Base-by-base conservation (phyloP, 2,888 invertebrate species). In the Pheosia gnoma region DNA sequence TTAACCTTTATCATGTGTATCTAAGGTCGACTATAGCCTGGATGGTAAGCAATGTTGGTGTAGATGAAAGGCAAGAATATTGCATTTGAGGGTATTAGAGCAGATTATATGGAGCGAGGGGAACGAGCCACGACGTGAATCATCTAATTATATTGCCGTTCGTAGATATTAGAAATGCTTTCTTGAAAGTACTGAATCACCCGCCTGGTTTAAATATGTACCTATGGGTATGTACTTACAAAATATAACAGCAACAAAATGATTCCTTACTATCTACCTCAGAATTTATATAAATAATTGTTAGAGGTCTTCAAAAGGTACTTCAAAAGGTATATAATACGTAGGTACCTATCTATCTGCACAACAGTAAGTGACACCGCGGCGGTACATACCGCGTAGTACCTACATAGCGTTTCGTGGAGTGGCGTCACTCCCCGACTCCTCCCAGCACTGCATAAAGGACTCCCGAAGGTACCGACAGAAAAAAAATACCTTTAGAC, bases 121-220 rank as follows among this genome's bases (percentile, higher is more conserved):
- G 71, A 61, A 67, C 67, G 61, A 60, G 52, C 68, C 62, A 60
- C 59, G 75, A 65, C 62, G 77, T 74, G 75, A 80, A 74, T 84
- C 82, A 81, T 83, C 83, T 83, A 82, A 86, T 87, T 84, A 86
- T 72, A 72, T 79, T 71, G 79, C 77, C 49, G 74, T 74, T 78
- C 75, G 78, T 74, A 62, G 59, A 53, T 39, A 57, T 58, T 47
- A 55, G 55, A 59, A 59, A 47, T 39, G 60, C 55, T 64, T 64
- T 53, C 63, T n/a, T 47, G 47, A 47, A n/a, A 11, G 47, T 47
- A 45, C 45, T 10, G 45, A 9, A 11, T 8, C 45, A 45, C 11
- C 47, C n/a, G 43, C 8, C 9, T 25, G 25, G 25, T 25, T 43
- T 0, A 43, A 8, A 43, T 43, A 43, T 9, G 3, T 43, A 43